Evolutionary conservation across 2,113 vertebrate genomes (phyloP), one percentile per base, ranked within the genome.

Genomic region (Podarcis raffonei): DNA sequence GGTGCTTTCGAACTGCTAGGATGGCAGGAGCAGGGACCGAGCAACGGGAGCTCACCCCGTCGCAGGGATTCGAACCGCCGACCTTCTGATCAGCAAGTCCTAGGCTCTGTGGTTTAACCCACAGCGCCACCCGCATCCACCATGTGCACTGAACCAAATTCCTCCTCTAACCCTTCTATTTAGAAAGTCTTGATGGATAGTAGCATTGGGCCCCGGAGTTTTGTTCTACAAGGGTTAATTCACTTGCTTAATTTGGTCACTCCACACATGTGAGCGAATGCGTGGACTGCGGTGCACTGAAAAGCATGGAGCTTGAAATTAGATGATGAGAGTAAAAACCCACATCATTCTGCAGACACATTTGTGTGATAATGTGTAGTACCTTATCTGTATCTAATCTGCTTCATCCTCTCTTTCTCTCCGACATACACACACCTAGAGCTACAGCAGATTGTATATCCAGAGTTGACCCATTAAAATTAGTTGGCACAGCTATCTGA

Each of bases 351-450:
- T 79, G 42, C 57, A 15, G 42, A 35, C 25, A 81, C 2, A 27
- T 27, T 48, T 57, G 27, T n/a, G 27, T 32, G 6, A 18, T 23
- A 37, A 32, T 35, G 0, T 81, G 79, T 30, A 22, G 32, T 20
- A 11, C 20, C 3, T 32, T 62, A 2, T 11, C 30, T 48, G 25
- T 81, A 62, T 81, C 30, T n/a, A 22, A 32, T 59, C 48, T 8
- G 30, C 53, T 32, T 57, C 77, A 80, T 80, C n/a, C 16, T 62
- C 16, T 35, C n/a, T 35, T 35, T 65, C 57, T 20, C 79, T 23
- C n/a, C 0, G 7, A 30, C 68, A 7, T 27, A 39, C 12, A 25
- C 23, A 0, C 22, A 27, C 39, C 8, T 4, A 20, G 5, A 6
- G 78, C 27, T 57, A 80, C 76, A 27, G 0, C 35, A 16, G 71